Evolutionary conservation across 2,113 vertebrate species (phyloP), one percentile per base, ranked within the genome.

Genomic region (Prolemur simus): DNA sequence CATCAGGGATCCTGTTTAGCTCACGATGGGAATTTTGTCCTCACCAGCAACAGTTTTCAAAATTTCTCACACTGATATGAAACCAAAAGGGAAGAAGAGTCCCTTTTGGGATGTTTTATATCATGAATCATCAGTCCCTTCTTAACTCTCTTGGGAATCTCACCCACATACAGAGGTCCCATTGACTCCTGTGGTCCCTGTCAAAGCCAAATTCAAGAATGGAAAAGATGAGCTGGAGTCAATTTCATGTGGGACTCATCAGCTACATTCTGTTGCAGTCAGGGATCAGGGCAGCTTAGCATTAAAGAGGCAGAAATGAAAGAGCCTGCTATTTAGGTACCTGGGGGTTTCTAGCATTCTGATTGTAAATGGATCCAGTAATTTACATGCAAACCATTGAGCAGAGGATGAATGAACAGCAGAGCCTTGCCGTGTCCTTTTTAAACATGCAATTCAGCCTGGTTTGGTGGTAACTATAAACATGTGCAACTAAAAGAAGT

Each of bases 21-120:
- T 83, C 94, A 82, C 9, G 66, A 91, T 95, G 95, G 93, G 94
- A 96, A 97, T 96, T 95, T 63, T 95, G 88, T 96, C 88, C 84
- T 94, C 77, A 58, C 82, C 52, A 27, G 91, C 74, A 93, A 96
- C 82, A 17, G 94, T 97, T 97, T 96, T 95, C 97, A 91, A 94
- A 96, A 97, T 89, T 95, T 63, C 58, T 91, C 60, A 82, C 78
- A 58, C 12, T 25, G 74, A 87, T 88, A 89, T 66, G 78, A 87
- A 97, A 78, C 86, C 91, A 76, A 83, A 96, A 96, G 88, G 68
- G 82, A 94, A 80, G 84, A 81, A 52, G 91, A 91, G 73, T 52
- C 81, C 71, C 92, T 63, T 63, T 42, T 63, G 85, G 94, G 85
- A 45, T 80, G 82, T 47, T 83, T 92, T 80, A 18, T 74, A 78